A percentile compares a stretch with the other conserved stretches of the same genome.
phyloP scores from a whole-genome alignment of 30 jellyfish, hydroid and myxozoan genomes.

The Clytia hemisphaerica region DNA sequence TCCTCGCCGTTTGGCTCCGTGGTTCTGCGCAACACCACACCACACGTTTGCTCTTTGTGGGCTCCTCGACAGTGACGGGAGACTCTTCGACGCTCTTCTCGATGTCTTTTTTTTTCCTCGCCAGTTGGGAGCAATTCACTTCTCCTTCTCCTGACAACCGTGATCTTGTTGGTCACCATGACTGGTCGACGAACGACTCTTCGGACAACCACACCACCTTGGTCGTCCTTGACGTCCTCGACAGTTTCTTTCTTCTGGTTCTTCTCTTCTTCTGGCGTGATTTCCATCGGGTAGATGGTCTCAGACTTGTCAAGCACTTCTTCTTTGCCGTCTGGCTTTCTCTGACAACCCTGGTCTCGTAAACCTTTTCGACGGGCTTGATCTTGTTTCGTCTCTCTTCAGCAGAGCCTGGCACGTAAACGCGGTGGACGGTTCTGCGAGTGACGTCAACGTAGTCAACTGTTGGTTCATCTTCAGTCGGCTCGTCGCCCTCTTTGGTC shows the following conservation, averaged over 20 bases:
- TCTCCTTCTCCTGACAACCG: conserved; percentile 18
- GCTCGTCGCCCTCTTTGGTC: conserved; percentile 4
- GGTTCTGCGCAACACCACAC: too few species aligned
- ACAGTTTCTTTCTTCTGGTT: conserved; percentile 34
- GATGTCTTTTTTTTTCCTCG: conserved; percentile 37
- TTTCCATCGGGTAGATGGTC: conserved; percentile 49
- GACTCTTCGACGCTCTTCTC: conserved; percentile 35
- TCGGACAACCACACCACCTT: conserved; percentile 27
- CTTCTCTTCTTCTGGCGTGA: conserved; percentile 51
- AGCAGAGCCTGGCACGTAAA: not conserved
- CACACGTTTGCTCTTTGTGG: conserved; percentile 11
- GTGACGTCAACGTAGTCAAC: not conserved
- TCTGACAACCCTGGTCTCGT: conserved; percentile 48
- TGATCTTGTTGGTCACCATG: conserved; percentile 21
- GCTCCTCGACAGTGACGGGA: conserved; percentile 36
- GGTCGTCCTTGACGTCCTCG: conserved; percentile 36
- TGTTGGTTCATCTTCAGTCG: conserved; percentile 2
- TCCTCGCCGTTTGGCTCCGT: conserved; percentile 56
- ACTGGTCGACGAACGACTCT: conserved; percentile 32
- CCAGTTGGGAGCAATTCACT: conserved; percentile 43
- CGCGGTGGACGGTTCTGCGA: conserved; percentile 4
- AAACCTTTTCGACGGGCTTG: conserved; percentile 60
- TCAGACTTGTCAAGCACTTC: conserved; percentile 55
- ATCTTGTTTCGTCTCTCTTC: conserved; percentile 21
- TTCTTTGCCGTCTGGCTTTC: conserved; percentile 58